Evolutionary conservation across 2,888 invertebrate genomes (phyloP).

Genomic region (Micoletzkya japonica): DNA sequence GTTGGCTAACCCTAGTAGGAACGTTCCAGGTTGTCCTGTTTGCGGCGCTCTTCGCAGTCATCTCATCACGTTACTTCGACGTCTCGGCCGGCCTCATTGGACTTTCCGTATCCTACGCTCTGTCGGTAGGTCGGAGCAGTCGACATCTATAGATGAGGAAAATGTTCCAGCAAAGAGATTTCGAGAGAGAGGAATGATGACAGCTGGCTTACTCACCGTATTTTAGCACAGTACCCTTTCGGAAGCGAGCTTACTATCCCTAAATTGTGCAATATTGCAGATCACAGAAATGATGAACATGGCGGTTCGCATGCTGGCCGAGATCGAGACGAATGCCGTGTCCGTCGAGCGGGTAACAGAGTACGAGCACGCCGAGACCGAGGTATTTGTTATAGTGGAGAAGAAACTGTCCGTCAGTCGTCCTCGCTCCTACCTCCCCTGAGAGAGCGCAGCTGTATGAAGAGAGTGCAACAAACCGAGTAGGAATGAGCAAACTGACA

Average conservation of each 20-base stretch:
- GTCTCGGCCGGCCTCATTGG: slow-evolving; percentile 69
- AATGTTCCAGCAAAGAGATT: not conserved
- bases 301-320: slow-evolving; percentile 92
- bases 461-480: not conserved
- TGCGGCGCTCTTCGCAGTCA: slow-evolving; percentile 86
- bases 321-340: slow-evolving; percentile 94
- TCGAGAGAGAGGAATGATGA: not conserved
- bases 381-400: too few species aligned
- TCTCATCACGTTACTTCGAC: slow-evolving; percentile 64
- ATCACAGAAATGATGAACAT: slow-evolving; percentile 93
- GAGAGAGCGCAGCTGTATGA: too few species aligned
- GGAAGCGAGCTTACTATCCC: not conserved
- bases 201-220: not conserved
- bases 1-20: too few species aligned
- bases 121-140: slow-evolving; percentile 36
- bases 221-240: not conserved
- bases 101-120: slow-evolving; percentile 68
- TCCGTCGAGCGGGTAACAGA: slow-evolving; percentile 79
- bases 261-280: slow-evolving; percentile 66
- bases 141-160: too few species aligned
- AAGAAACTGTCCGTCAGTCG: too few species aligned
- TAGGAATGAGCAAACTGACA: not conserved
- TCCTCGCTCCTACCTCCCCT: too few species aligned
- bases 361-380: slow-evolving; percentile 50
- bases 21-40: slow-evolving; percentile 75